Evolutionary conservation across 2,113 vertebrate genomes (phyloP).

Genomic region (Ciconia stormi): DNA sequence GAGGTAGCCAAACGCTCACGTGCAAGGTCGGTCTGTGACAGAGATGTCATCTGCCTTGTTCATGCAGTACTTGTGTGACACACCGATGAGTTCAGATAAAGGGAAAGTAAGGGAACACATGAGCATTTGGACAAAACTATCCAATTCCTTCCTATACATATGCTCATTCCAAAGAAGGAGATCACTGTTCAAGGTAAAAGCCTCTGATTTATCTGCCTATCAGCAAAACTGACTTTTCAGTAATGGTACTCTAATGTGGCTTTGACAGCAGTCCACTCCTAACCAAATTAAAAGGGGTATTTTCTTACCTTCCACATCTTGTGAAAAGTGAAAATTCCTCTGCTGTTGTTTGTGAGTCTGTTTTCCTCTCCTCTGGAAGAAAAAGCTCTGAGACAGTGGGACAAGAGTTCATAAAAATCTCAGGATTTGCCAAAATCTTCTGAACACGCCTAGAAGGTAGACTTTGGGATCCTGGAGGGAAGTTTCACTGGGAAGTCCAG

Average conservation of each 20-base stretch:
- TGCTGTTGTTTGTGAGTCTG: not conserved
- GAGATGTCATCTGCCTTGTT: not conserved
- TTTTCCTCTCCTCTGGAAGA: not conserved
- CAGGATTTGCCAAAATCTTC: not conserved
- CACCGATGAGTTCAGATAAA: not conserved
- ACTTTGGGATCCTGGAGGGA: not conserved
- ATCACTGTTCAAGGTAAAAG: not conserved
- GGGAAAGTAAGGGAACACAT: not conserved
- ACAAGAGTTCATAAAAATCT: not conserved
- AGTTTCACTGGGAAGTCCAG: not conserved
- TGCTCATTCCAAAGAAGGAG: not conserved
- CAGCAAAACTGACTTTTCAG: not conserved
- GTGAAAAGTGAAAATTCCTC: not conserved
- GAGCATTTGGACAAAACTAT: not conserved
- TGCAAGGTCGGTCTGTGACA: not conserved
- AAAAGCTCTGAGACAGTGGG: not conserved
- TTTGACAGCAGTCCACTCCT: not conserved
- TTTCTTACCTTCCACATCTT: not conserved
- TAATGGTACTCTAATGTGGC: not conserved
- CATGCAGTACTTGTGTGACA: not conserved
- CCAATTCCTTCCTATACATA: not conserved
- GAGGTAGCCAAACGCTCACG: rapidly evolving
- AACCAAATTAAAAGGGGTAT: not conserved
- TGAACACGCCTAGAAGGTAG: rapidly evolving
- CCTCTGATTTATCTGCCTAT: not conserved